Base-by-base conservation (phyloP, 2,888 invertebrate genomes). In the Eilema griseolum region DNA sequence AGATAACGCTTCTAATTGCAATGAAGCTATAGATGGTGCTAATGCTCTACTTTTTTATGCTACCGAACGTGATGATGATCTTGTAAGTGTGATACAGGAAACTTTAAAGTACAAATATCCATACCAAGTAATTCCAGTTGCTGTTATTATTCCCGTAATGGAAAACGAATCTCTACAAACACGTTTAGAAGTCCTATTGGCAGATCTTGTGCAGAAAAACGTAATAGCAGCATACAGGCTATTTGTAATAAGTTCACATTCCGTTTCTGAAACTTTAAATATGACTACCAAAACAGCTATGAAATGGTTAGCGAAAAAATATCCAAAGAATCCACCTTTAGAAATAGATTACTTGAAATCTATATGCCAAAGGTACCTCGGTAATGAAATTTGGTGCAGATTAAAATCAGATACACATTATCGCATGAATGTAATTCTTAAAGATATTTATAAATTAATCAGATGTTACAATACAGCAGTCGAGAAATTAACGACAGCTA, bases 391-490 rank as follows among this genome's bases (percentile, higher is more conserved):
- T 76, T 97, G 97, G 96, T 95, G 94, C 71, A 94, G 95, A 77
- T 90, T 97, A 57, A 91, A 90, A 82, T 82, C 86, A 61, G 89
- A 92, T 72, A 86, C 85, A 62, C 89, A 93, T 75, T 85, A 87
- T 24, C 88, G 94, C 62, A 93, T 96, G 77, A 86, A 88, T 74
- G 77, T 80, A 4, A 92, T 96, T 63, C 83, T 96, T 52, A 95
- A 93, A 78, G 95, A 96, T 83, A 96, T 97, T 67, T 88, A 95
- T 82, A 94, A 96, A 83, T 93, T 97, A 10, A 95, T 97, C 20
- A 89, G 92, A 67, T 90, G 97, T 64, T 97, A 97, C 84, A 98
- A 98, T 85, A 95, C 96, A 79, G 97, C 96, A 31, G 95, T 98
- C 28, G 94, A 95, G 64, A 96, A 96, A 81, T 88, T 97, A 64